Evolutionary conservation across 2,113 vertebrate species (phyloP), one percentile per base, ranked within the genome.

Genomic region (Xiphophorus maculatus): DNA sequence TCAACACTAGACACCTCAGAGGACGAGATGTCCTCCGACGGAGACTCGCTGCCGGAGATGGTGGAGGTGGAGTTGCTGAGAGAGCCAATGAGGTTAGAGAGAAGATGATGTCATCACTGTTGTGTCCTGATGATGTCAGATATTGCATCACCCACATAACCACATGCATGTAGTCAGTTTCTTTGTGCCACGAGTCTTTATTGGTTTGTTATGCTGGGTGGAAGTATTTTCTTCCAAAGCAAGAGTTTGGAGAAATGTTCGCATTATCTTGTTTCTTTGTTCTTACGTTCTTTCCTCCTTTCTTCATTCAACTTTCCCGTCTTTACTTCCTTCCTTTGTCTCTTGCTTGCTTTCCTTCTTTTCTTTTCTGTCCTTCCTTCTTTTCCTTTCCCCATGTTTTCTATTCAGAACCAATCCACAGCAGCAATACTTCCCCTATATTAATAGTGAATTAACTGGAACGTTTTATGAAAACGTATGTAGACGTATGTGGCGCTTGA

Each of bases 51-150:
- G 40, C 3, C 70, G 0, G 88, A 88, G 30, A 19, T 0, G 3
- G 14, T 29, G 9, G 82, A 88, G 3, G 78, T 17, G 0, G 48
- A 71, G 37, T 58, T 27, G 0, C 82, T 25, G 27, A 84, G 62
- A 32, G 76, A 92, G 40, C 62, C 87, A 0, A 91, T 92, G 78
- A 88, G 90, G 94, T 94, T 82, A 88, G 74, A 68, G 64, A 37
- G 4, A 4, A 8, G 22, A n/a, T 8, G 51, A 58, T 48, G 44
- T 48, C 17, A 19, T 48, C 17, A 17, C 40, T 14, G 40, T 14
- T 42, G 40, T 17, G 27, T 29, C 61, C 48, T 19, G 35, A 35
- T 77, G 83, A 71, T 74, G 73, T 82, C 66, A 61, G 62, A 17
- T 17, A 30, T 30, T 10, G 7, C 22, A 54, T 54, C 51, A 5